Base-by-base conservation (phyloP, 2,888 invertebrate genomes). In the Epinotia nisella region DNA sequence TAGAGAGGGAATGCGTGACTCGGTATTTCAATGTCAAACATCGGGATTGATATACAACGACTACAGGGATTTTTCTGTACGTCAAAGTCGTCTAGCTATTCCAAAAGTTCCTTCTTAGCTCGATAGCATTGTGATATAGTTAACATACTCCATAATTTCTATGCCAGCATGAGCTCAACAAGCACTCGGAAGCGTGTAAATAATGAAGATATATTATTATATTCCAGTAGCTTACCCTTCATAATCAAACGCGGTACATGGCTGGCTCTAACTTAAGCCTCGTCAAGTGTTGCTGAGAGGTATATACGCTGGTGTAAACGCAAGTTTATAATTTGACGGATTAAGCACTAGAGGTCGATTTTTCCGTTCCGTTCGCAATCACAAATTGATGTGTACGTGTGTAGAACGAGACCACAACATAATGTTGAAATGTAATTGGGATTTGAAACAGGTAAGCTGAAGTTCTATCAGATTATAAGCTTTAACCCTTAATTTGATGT, bases 211-310 rank as follows among this genome's bases (percentile, higher is more conserved):
- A 39, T 41, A 71, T 58, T 64, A 64, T 68, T 74, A 75, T 70
- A 79, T 75, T 76, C 79, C 77, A 80, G 76, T 83, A 83, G 81
- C 78, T 80, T 84, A 82, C 80, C 83, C 80, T 77, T 80, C 81
- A n/a, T 87, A 87, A 89, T 87, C 87, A 87, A 85, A 87, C 86
- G 85, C 82, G 81, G 82, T 76, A 77, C 74, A 73, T 74, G 73
- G 81, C 82, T 83, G 17, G 29, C 29, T 85, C 87, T 86, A 87
- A 85, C 87, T 86, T 89, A 90, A 90, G 88, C 88, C 86, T 62
- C 78, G 77, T 85, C 86, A 85, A 88, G 86, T 88, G 87, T 85
- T 87, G 81, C 0, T 9, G 82, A 83, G 85, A 86, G 87, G 86
- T 83, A 85, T 89, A 87, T 83, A 85, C 89, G 87, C 87, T 86